Percentiles rank a stretch among this genome's conserved stretches.
Evolutionary conservation across 2,113 vertebrate genomes (phyloP).

Genomic region (Coturnix japonica): DNA sequence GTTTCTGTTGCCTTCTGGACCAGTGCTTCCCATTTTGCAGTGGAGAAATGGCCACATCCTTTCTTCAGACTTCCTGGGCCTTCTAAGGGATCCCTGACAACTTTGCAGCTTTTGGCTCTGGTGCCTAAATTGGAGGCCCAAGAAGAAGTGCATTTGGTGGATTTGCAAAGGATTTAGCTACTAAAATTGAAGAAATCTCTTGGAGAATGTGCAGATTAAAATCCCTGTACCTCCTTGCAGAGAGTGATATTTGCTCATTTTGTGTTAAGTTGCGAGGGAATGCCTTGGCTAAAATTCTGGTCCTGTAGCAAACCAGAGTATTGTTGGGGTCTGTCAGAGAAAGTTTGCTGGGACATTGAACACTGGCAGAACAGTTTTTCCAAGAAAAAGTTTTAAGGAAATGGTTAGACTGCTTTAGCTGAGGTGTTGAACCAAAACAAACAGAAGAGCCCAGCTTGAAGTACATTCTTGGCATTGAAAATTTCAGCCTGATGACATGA

Average conservation of each 20-base stretch:
- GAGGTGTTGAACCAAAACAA: slow-evolving; percentile 48
- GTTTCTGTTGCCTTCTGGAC: not conserved
- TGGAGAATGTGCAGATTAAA: not conserved
- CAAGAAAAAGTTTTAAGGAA: slow-evolving; percentile 30
- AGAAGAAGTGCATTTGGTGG: not conserved
- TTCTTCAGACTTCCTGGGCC: not conserved
- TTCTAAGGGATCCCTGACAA: not conserved
- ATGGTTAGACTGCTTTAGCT: not conserved
- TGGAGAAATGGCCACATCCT: not conserved
- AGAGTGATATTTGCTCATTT: not conserved
- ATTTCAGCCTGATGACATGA: not conserved
- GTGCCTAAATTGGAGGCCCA: not conserved
- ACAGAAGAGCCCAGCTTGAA: slow-evolving; percentile 5
- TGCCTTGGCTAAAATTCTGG: not conserved
- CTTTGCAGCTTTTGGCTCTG: not conserved
- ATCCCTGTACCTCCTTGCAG: not conserved
- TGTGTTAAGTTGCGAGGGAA: not conserved
- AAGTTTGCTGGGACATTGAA: not conserved
- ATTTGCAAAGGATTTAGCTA: not conserved
- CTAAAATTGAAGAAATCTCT: not conserved
- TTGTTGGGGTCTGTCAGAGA: not conserved
- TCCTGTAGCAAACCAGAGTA: not conserved
- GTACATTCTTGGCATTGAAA: not conserved
- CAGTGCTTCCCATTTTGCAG: not conserved
- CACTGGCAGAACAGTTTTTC: not conserved